A percentile compares a stretch with the other conserved stretches of the same genome.
Evolutionary conservation across 2,888 invertebrate genomes (phyloP).

Genomic region (Phortica okadai): DNA sequence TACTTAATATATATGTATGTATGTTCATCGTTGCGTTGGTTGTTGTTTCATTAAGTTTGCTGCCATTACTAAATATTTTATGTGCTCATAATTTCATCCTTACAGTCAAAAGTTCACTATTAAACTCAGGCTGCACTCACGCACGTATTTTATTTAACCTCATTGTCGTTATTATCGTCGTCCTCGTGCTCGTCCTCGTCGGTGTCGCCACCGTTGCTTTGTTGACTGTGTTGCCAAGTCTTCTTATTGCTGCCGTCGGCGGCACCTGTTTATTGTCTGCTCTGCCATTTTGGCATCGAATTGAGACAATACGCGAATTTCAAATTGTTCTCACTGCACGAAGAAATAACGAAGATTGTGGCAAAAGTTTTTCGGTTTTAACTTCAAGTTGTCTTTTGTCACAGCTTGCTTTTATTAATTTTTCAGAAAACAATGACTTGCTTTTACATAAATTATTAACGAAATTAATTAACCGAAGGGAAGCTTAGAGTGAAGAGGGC

Average conservation of each 20-base stretch:
- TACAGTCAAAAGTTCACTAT: background rate
- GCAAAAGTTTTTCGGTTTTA: background rate
- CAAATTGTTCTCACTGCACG: background rate
- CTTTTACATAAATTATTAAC: slow-evolving; percentile 55
- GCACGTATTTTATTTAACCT: background rate
- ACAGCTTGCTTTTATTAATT: background rate
- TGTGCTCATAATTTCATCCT: slow-evolving; percentile 6
- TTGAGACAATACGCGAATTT: slow-evolving; percentile 1
- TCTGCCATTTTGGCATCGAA: background rate
- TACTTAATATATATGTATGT: background rate
- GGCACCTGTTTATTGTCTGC: background rate
- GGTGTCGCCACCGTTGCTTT: too few relatives aligned
- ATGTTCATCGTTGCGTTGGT: background rate
- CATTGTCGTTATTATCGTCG: too few relatives aligned
- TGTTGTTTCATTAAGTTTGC: slow-evolving; percentile 9
- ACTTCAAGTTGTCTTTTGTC: background rate
- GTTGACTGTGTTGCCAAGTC: too few relatives aligned
- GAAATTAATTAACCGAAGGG: slow-evolving; percentile 54
- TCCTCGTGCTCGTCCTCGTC: too few relatives aligned
- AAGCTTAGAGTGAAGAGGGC: background rate
- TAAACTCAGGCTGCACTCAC: too few relatives aligned
- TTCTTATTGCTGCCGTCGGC: background rate
- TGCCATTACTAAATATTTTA: slow-evolving; percentile 8
- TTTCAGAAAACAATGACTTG: slow-evolving; percentile 5
- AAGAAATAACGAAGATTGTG: background rate